Evolutionary conservation across 2,113 vertebrate genomes (phyloP).

Genomic region (Otolemur garnettii): DNA sequence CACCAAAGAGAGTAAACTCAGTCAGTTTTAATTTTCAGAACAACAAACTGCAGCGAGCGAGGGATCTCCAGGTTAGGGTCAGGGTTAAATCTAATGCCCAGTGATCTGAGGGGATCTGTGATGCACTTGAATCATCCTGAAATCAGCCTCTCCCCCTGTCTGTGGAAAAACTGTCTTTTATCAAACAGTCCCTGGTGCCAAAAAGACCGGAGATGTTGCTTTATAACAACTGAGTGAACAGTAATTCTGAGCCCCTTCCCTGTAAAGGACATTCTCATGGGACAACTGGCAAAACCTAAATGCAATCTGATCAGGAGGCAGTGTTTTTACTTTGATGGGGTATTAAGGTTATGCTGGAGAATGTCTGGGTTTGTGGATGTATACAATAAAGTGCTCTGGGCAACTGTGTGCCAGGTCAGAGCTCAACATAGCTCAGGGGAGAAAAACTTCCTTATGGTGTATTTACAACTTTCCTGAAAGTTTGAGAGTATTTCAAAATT

Average conservation of each 20-base stretch:
- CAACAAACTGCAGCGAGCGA: too few species aligned
- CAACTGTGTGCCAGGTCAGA: neutral
- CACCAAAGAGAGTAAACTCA: too few species aligned
- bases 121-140: too few species aligned
- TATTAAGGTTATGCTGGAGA: neutral
- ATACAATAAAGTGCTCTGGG: neutral
- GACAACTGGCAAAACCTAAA: neutral
- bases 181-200: too few species aligned
- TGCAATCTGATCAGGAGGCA: neutral
- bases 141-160: too few species aligned
- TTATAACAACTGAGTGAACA: neutral
- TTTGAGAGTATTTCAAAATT: constrained; percentile 34
- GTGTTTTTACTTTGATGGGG: neutral
- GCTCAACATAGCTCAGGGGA: neutral
- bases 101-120: too few species aligned
- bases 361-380: neutral
- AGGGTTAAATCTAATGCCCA: too few species aligned
- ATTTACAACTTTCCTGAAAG: neutral
- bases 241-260: neutral
- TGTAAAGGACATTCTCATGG: neutral
- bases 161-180: too few species aligned
- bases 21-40: too few species aligned
- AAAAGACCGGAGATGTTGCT: neutral
- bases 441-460: neutral
- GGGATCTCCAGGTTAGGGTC: too few species aligned